Evolutionary conservation across 2,888 invertebrate genomes (phyloP).

Genomic region (Aphidius colemani): DNA sequence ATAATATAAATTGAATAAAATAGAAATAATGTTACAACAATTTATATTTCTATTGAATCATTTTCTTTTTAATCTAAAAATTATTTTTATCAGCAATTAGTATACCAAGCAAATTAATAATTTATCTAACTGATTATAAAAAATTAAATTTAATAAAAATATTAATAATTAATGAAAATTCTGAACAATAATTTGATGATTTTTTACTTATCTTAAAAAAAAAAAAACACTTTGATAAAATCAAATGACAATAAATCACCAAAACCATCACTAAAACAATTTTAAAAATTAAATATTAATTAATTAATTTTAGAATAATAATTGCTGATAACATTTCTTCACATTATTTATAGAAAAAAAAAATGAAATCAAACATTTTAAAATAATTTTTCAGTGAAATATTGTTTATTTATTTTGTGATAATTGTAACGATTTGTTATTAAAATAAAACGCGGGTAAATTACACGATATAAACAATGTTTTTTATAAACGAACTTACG

Average conservation of each 20-base stretch:
- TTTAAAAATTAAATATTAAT: not conserved
- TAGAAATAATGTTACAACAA: not conserved
- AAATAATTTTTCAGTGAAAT: not conserved
- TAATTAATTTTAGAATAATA: no score
- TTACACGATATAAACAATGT: constrained; percentile 27
- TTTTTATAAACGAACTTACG: constrained; percentile 50
- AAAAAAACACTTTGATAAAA: not conserved
- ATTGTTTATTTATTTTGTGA: constrained; percentile 5
- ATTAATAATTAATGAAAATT: no score
- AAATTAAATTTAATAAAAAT: not conserved
- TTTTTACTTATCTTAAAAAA: no score
- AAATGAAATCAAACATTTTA: no score
- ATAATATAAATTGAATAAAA: constrained; percentile 5
- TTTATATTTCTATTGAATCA: not conserved
- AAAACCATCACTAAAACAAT: not conserved
- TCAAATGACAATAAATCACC: not conserved
- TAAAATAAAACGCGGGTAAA: constrained; percentile 15
- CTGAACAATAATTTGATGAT: no score
- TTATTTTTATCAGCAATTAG: constrained; percentile 4
- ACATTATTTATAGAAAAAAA: no score
- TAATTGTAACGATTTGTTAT: constrained; percentile 2
- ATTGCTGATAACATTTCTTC: no score
- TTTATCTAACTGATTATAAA: no score
- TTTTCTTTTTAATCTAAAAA: not conserved
- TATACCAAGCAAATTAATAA: not conserved